Evolutionary conservation across 2,888 invertebrate species (phyloP).

Genomic region (Limnephilus rhombicus): DNA sequence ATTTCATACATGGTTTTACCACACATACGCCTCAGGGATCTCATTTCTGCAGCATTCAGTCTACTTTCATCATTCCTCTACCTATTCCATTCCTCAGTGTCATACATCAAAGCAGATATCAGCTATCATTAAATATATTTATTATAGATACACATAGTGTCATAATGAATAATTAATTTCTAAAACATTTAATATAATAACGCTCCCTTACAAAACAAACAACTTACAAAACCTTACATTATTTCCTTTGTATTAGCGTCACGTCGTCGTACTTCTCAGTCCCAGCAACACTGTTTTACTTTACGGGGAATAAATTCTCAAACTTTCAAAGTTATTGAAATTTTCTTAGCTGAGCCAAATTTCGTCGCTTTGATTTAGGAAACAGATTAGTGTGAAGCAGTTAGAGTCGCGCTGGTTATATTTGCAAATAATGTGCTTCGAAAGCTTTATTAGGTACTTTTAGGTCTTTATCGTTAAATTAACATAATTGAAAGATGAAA

Average conservation of each 20-base stretch:
- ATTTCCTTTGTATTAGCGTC: neutral
- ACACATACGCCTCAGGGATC: too few species aligned
- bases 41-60: too few species aligned
- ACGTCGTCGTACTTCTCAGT: neutral
- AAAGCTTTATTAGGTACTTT: neutral
- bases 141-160: neutral
- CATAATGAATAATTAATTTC: neutral
- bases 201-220: neutral
- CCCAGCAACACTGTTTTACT: neutral
- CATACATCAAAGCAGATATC: too few species aligned
- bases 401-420: neutral
- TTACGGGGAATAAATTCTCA: neutral
- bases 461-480: too few species aligned
- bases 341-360: neutral
- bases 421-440: neutral
- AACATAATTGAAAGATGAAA: too few species aligned
- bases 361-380: neutral
- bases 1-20: too few species aligned
- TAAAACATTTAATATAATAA: neutral
- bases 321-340: neutral
- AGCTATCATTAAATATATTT: too few species aligned
- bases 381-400: neutral
- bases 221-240: neutral
- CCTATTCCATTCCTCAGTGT: too few species aligned
- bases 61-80: too few species aligned